Conservation (phyloP, 2,113 vertebrate species). For the Myotis lucifugus region DNA sequence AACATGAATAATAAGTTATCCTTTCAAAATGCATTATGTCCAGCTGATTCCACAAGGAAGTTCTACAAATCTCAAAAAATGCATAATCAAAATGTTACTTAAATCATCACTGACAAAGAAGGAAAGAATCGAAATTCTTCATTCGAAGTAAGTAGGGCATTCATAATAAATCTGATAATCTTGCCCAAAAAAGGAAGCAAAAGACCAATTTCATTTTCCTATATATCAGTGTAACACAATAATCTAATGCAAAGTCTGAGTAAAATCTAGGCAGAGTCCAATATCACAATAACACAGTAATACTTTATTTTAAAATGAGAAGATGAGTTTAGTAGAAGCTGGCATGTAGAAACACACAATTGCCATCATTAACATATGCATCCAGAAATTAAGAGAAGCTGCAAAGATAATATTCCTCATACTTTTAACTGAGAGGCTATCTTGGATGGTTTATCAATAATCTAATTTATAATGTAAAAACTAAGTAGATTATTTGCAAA, state of each 20-base stretch:
- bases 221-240: not conserved
- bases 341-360: not conserved
- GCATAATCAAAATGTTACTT: not conserved
- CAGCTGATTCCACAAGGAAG: not conserved
- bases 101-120: not conserved
- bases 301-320: slow-evolving; percentile 3
- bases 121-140: not conserved
- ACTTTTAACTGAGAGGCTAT: not conserved
- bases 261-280: not conserved
- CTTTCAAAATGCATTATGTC: not conserved
- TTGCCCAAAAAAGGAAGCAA: not conserved
- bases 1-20: not conserved
- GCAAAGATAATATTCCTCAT: not conserved
- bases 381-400: not conserved
- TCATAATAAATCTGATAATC: not conserved
- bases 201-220: not conserved
- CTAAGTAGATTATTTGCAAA: not conserved
- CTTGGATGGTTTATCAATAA: not conserved
- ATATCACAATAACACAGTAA: not conserved
- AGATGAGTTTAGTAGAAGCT: not conserved
- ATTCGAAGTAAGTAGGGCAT: not conserved
- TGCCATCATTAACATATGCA: not conserved
- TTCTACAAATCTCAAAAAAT: not conserved
- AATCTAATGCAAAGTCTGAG: not conserved
- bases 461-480: not conserved